phyloP scores from a whole-genome alignment of 2,797 vertebrate species.

The Morelia viridis region DNA sequence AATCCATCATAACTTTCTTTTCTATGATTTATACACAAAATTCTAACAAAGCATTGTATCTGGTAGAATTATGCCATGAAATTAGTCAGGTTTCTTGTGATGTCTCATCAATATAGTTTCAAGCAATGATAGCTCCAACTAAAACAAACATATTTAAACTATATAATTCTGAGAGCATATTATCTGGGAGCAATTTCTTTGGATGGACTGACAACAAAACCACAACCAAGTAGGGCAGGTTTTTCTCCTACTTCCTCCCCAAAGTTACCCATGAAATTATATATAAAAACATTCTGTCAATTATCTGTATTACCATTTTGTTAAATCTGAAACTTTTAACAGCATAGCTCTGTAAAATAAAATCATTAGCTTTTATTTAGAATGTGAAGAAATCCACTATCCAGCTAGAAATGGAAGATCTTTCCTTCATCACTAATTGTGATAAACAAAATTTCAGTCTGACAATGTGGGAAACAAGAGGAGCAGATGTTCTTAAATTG shows the following conservation, averaged over 20 bases:
- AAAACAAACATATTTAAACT: neutral
- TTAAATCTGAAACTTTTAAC: neutral
- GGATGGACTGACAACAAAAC: neutral
- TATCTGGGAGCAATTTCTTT: neutral
- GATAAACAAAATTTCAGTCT: conserved; percentile 27
- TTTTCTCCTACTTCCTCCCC: neutral
- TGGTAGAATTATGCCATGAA: neutral
- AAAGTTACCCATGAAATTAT: neutral
- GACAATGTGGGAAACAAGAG: conserved; percentile 27
- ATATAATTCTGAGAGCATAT: neutral
- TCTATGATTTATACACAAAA: neutral
- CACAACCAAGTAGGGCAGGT: neutral
- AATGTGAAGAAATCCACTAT: neutral
- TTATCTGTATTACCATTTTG: neutral
- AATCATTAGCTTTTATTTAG: neutral
- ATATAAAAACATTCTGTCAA: neutral
- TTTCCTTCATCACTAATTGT: neutral
- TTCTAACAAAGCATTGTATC: neutral
- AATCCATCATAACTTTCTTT: neutral
- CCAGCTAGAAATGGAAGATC: neutral
- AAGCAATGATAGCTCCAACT: neutral
- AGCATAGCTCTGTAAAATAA: neutral
- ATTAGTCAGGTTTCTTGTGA: neutral
- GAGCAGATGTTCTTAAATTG: conserved; percentile 28
- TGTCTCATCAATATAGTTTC: neutral